These are phyloP conservation scores for Sycophila texana DNA, from an alignment of 2,888 invertebrate genomes.

Conservation along the genomic window DNA sequence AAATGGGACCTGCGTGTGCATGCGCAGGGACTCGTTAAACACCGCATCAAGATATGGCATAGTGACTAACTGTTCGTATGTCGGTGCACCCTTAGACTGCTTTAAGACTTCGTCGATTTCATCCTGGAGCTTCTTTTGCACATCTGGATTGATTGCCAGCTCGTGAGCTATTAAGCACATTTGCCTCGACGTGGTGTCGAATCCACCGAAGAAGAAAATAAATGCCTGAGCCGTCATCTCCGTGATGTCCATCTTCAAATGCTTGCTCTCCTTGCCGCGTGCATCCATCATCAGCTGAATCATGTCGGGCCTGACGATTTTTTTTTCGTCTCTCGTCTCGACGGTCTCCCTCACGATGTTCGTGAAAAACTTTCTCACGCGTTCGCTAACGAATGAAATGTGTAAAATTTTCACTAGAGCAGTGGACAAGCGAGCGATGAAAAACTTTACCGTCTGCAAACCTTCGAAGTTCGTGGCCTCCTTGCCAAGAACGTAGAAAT, in stretches of 20 bases:
- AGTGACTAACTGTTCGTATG: conserved; percentile 73
- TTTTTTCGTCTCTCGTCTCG: conserved; percentile 57
- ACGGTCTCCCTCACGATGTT: conserved; percentile 55
- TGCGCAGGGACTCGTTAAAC: conserved; percentile 63
- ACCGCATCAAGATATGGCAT: conserved; percentile 77
- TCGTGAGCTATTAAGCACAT: conserved; percentile 30
- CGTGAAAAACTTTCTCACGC: conserved; percentile 58
- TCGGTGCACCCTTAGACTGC: conserved; percentile 69
- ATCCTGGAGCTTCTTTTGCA: conserved; percentile 67
- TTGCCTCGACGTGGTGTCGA: conserved; percentile 62
- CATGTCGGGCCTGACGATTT: conserved; percentile 65
- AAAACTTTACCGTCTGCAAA: conserved; percentile 44
- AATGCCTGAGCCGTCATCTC: conserved; percentile 77
- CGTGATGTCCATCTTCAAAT: conserved; percentile 60
- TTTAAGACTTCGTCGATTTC: conserved; percentile 67
- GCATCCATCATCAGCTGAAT: conserved; percentile 68
- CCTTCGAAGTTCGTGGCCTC: conserved; percentile 59
- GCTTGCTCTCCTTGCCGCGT: conserved; percentile 55
- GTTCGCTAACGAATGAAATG: conserved; percentile 49
- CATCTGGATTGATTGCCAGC: not conserved
- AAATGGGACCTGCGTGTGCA: conserved; percentile 33
- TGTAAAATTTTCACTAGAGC: conserved; percentile 38
- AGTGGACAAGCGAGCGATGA: conserved; percentile 52
- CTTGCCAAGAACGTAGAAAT: conserved; percentile 61
- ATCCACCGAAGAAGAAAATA: conserved; percentile 70